Evolutionary conservation across 30 jellyfish, hydroid and myxozoan genomes (phyloP).

Genomic region (Chironex yamaguchii): DNA sequence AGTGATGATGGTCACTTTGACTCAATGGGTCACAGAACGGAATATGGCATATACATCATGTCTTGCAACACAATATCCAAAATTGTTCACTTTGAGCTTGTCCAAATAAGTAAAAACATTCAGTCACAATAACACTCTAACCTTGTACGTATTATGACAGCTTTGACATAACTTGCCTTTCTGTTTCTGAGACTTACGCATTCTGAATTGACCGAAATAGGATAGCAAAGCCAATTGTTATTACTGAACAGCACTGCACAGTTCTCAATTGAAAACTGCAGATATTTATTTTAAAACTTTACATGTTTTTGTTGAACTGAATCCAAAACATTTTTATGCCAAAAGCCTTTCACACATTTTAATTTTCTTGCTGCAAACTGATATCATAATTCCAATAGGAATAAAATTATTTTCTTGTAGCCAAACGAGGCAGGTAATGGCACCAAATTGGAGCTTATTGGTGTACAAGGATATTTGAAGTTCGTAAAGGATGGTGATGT

Average conservation of each 20-base stretch:
- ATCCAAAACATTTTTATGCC: too few relatives aligned
- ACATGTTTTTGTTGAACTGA: too few relatives aligned
- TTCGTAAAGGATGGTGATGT: conserved; percentile 9
- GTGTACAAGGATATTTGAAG: conserved; percentile 16
- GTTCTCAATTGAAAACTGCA: too few relatives aligned
- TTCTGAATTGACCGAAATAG: too few relatives aligned
- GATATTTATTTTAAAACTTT: too few relatives aligned
- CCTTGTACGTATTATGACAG: too few relatives aligned
- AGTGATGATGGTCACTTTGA: conserved; percentile 41
- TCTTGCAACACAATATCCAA: not conserved
- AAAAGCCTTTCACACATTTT: too few relatives aligned
- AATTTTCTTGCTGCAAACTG: not conserved
- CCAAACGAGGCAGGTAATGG: conserved; percentile 19
- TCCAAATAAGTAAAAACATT: conserved; percentile 59
- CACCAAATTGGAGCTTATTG: conserved; percentile 22
- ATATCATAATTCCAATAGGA: not conserved
- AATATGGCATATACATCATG: conserved; percentile 50
- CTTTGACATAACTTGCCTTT: too few relatives aligned
- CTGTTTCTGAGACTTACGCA: too few relatives aligned
- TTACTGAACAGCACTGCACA: too few relatives aligned
- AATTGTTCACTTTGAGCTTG: conserved; percentile 53
- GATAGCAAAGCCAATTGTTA: too few relatives aligned
- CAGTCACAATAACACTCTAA: too few relatives aligned
- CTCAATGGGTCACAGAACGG: conserved; percentile 63
- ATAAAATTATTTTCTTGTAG: conserved; percentile 8